Evolutionary conservation across 2,888 invertebrate genomes (phyloP).

Genomic region (Sycophila texana): DNA sequence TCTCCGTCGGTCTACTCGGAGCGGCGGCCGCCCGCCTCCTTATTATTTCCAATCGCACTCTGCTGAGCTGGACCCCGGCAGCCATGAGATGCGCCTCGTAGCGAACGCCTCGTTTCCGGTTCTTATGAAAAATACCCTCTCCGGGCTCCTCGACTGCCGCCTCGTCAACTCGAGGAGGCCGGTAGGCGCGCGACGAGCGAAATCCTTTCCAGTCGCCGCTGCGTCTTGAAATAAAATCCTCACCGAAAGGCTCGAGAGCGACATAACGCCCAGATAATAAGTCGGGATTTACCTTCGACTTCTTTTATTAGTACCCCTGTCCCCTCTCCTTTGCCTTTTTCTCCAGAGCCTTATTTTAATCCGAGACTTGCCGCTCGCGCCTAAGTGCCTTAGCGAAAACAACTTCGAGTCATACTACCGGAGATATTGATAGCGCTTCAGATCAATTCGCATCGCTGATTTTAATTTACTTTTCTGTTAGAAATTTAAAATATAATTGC

Average conservation of each 20-base stretch:
- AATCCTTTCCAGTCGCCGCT: not conserved
- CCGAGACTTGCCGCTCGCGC: not conserved
- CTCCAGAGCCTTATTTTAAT: not conserved
- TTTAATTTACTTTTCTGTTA: not conserved
- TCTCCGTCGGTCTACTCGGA: not conserved
- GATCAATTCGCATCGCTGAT: no score
- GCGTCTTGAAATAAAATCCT: slow-evolving; percentile 26
- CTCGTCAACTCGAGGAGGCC: slow-evolving; percentile 25
- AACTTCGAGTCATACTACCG: not conserved
- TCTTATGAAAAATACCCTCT: slow-evolving; percentile 58
- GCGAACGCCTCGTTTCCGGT: slow-evolving; percentile 59
- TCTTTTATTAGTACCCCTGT: slow-evolving; percentile 9
- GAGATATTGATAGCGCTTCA: not conserved
- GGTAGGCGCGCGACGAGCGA: not conserved
- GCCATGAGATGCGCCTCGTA: slow-evolving; percentile 56
- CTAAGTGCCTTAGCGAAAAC: not conserved
- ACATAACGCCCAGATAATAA: slow-evolving; percentile 26
- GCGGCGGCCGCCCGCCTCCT: slow-evolving; percentile 37
- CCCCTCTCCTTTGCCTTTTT: not conserved
- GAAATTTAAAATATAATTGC: no score
- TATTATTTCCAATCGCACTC: slow-evolving; percentile 66
- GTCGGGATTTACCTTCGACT: slow-evolving; percentile 48
- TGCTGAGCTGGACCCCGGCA: slow-evolving; percentile 60
- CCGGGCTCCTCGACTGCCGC: not conserved
- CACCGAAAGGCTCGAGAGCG: not conserved